Base-by-base conservation (phyloP, 1,140 invertebrate genomes). In the Scaptomyza pallida region DNA sequence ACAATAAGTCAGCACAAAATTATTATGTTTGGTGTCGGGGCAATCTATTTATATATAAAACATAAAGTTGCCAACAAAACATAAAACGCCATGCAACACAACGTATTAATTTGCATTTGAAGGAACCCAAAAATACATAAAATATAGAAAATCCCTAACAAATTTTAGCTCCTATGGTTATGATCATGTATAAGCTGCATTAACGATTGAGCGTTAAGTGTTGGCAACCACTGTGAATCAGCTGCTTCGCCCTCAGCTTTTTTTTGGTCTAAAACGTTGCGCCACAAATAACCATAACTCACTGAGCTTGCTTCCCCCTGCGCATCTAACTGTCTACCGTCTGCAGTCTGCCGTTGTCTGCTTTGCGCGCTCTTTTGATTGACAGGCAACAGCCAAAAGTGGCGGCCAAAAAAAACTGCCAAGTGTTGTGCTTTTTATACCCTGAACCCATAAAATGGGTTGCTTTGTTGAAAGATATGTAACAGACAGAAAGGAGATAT, bases 1-100 rank as follows among this genome's bases (percentile, higher is more conserved):
- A 82, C 82, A 86, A 86, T 80, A 86, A 86, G 71, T 86, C 82
- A 88, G 82, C 78, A 78, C 65, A 82, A 88, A 88, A 86, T 88
- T 75, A 86, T 86, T 75, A 70, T 81, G 77, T 81, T 86, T 26
- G 9, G 33, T 48, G 68, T 48, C 35, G 15, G 44, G 23, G 23
- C 5, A 52, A 43, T 30, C 26, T 10, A 43, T 37, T 2, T 21
- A n/a, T n/a, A n/a, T n/a, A n/a, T n/a, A n/a, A 21, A 65, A 55
- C 45, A 56, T 12, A 9, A 9, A 30, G 4, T 51, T 59, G 45
- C 6, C 54, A 67, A 10, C 44, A 51, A 1, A 26, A 57, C 50
- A 16, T 21, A 19, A 30, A 26, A n/a, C 41, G 45, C 40, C n/a
- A 21, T 19, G 12, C 45, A 48, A 40, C 16, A 35, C 33, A 35